Conservation (phyloP, 2,113 vertebrate species). For the Tringa solitaria region DNA sequence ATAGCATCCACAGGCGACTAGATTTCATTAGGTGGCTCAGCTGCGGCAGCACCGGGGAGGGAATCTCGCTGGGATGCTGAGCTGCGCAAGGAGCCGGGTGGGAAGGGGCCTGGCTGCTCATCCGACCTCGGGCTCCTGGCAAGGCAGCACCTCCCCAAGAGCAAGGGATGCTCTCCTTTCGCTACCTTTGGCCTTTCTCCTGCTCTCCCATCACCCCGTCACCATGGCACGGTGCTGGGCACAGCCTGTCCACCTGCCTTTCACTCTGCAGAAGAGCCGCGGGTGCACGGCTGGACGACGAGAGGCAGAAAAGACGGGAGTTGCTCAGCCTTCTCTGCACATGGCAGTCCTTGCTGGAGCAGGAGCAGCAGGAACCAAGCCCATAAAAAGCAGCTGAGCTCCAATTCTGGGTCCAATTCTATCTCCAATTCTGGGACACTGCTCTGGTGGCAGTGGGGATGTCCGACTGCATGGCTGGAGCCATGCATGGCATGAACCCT, state of each 20-base stretch:
- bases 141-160: not conserved
- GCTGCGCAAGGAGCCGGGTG: not conserved
- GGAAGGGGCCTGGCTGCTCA: not conserved
- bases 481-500: no score
- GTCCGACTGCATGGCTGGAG: accelerated
- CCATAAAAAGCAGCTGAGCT: not conserved
- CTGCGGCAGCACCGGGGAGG: not conserved
- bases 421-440: not conserved
- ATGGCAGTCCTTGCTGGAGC: not conserved
- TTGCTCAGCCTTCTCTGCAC: not conserved
- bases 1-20: slow-evolving; percentile 59
- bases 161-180: not conserved
- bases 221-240: accelerated
- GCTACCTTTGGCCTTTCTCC: not conserved
- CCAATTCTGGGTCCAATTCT: not conserved
- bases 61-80: not conserved
- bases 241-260: not conserved
- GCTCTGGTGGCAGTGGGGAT: not conserved
- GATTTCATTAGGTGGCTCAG: slow-evolving; percentile 60
- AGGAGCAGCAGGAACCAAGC: accelerated
- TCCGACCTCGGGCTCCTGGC: not conserved
- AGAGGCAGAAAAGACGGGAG: not conserved
- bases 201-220: not conserved
- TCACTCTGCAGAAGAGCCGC: not conserved
- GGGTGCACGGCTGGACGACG: not conserved